Evolutionary conservation across 1,140 invertebrate genomes (phyloP).

Genomic region (Meloidogyne floridensis): DNA sequence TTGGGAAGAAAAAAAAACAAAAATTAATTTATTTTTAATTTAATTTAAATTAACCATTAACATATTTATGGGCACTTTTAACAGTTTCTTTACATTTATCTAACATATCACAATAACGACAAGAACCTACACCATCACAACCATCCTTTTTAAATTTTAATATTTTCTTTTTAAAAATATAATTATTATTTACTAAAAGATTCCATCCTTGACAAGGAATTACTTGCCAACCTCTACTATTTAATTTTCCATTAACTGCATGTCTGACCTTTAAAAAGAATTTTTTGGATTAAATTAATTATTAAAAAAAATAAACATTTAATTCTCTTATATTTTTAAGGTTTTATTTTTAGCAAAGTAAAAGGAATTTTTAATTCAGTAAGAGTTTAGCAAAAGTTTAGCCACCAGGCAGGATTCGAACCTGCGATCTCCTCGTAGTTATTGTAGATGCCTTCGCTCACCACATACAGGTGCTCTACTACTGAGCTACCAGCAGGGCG

Average conservation of each 20-base stretch:
- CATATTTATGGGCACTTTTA: conserved; percentile 64
- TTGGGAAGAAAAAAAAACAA: not conserved
- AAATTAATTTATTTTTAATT: not conserved
- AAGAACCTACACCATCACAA: conserved; percentile 65
- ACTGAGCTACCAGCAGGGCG: no score
- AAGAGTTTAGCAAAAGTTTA: no score
- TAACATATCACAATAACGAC: conserved; percentile 65
- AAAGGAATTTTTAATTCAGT: no score
- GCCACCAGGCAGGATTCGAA: no score
- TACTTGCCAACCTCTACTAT: conserved; percentile 64
- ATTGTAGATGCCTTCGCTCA: no score
- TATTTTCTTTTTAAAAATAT: not conserved
- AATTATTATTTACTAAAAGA: conserved; percentile 40
- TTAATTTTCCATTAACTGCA: conserved; percentile 64
- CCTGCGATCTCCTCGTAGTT: no score
- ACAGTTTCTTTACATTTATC: conserved; percentile 66
- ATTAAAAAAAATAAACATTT: no score
- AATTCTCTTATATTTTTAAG: no score
- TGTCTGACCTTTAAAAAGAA: conserved; percentile 52
- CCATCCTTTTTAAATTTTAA: conserved; percentile 44
- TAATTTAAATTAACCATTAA: conserved; percentile 41
- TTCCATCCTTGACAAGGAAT: conserved; percentile 66
- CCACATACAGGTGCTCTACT: no score
- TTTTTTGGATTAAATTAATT: not conserved
- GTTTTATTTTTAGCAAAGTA: no score